Conservation (phyloP, 2,888 invertebrate genomes). For the Rhaphigaster nebulosa region DNA sequence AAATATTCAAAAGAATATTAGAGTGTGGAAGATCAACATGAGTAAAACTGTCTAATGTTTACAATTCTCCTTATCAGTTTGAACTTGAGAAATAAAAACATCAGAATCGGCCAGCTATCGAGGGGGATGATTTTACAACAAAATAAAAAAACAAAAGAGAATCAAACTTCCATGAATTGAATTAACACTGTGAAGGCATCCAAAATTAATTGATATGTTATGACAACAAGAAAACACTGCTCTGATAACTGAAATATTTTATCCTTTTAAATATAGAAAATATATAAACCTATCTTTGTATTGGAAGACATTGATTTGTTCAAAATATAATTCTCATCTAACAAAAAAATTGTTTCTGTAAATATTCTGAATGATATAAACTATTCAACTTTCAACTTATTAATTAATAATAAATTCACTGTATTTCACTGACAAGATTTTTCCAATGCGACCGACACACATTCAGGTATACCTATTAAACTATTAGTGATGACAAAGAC, state of each 20-base stretch:
- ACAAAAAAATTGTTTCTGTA: background rate
- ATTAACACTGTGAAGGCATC: background rate
- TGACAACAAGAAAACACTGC: background rate
- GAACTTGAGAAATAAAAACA: background rate
- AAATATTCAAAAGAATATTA: background rate
- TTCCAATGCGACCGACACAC: background rate
- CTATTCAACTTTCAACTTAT: slow-evolving; percentile 2
- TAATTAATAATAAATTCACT: background rate
- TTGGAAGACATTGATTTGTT: background rate
- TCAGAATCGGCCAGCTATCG: background rate
- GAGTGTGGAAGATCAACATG: background rate
- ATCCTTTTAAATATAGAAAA: background rate
- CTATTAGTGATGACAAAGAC: background rate
- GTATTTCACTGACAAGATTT: background rate
- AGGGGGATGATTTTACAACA: background rate
- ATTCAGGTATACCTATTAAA: background rate
- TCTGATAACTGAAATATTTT: slow-evolving; percentile 1
- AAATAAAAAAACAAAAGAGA: background rate
- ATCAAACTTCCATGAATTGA: background rate
- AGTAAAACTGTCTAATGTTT: background rate
- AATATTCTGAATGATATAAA: background rate
- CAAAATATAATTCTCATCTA: background rate
- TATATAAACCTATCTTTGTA: background rate
- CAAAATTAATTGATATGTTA: background rate
- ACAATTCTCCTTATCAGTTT: slow-evolving; percentile 15